These are phyloP conservation scores for Caranx melampygus DNA, from an alignment of 2,113 vertebrate genomes.

Conservation along the genomic window DNA sequence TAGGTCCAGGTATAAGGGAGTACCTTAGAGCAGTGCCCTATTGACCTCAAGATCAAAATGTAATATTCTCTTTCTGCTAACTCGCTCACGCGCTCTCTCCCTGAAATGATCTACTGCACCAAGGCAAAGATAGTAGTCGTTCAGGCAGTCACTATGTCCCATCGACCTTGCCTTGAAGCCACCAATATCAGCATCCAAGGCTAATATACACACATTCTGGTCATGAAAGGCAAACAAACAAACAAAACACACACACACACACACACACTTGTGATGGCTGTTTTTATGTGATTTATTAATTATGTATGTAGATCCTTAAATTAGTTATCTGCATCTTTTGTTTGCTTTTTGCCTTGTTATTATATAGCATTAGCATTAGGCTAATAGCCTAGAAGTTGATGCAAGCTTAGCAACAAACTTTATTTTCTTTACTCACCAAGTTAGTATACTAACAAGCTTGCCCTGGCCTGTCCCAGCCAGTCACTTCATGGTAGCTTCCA, in stretches of 20 bases:
- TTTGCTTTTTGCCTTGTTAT: too few relatives aligned
- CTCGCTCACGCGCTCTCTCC: background rate
- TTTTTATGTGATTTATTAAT: too few relatives aligned
- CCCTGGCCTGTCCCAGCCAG: too few relatives aligned
- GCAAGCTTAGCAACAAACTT: too few relatives aligned
- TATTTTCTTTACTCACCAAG: too few relatives aligned
- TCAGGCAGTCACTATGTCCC: slow-evolving; percentile 3
- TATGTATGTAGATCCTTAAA: too few relatives aligned
- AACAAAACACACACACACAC: background rate
- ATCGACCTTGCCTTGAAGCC: slow-evolving; percentile 46
- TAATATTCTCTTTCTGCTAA: background rate
- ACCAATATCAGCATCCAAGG: slow-evolving; percentile 31
- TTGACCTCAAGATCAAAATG: slow-evolving; percentile 25
- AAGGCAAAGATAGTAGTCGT: background rate
- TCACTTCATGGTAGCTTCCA: too few relatives aligned
- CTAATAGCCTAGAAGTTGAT: too few relatives aligned
- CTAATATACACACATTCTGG: background rate
- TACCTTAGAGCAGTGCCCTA: background rate
- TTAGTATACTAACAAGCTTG: too few relatives aligned
- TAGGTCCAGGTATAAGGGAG: background rate
- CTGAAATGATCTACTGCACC: slow-evolving; percentile 25
- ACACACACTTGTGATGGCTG: background rate
- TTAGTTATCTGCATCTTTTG: too few relatives aligned
- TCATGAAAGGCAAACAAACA: background rate
- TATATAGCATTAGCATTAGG: too few relatives aligned